Percentiles rank a stretch among this genome's conserved stretches.
These are phyloP conservation scores for Aplysina aerophoba DNA, from an alignment of 37 sponge, comb jelly and placozoan species.

Conservation along the genomic window DNA sequence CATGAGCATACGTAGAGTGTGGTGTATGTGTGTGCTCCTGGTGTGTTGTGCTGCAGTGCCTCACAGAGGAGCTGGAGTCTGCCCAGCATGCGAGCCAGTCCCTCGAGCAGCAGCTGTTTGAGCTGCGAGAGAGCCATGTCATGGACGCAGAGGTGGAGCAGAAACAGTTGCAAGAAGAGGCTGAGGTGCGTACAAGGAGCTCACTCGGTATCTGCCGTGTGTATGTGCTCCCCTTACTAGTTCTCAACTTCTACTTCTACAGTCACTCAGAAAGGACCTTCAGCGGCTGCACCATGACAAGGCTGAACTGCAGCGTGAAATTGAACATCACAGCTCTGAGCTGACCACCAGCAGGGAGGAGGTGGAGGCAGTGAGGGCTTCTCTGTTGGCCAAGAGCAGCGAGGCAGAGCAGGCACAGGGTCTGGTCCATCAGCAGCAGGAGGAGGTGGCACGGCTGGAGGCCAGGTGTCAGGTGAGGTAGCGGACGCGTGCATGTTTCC, in stretches of 20 bases:
- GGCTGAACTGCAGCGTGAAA: neutral
- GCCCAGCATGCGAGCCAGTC: neutral
- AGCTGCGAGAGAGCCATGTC: neutral
- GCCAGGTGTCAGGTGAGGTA: too few species aligned
- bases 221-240: too few species aligned
- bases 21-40: too few species aligned
- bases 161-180: neutral
- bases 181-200: neutral
- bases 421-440: too few species aligned
- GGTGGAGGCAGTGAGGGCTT: neutral
- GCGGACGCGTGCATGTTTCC: neutral
- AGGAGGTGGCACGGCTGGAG: too few species aligned
- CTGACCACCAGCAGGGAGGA: neutral
- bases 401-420: neutral
- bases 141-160: too few species aligned
- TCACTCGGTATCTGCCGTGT: too few species aligned
- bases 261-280: neutral
- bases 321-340: neutral
- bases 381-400: constrained; percentile 12
- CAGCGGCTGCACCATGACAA: neutral
- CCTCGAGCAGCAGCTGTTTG: constrained; percentile 2
- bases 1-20: too few species aligned
- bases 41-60: too few species aligned
- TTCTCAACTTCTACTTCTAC: too few species aligned
- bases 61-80: neutral